phyloP scores from a whole-genome alignment of 2,113 vertebrate genomes.

The Formicarius rufipectus region DNA sequence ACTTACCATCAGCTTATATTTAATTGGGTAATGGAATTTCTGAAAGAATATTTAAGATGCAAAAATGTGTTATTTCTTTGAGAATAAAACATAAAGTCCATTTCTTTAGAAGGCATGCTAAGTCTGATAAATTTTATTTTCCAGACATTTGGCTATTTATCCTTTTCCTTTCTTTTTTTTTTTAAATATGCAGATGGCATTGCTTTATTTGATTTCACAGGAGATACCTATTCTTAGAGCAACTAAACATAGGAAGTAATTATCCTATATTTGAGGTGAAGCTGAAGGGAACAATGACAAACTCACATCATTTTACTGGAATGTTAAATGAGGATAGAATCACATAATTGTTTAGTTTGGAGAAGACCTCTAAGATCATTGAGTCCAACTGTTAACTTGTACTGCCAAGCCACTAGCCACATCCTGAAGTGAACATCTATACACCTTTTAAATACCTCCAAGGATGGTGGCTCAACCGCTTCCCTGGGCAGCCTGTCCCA shows the following conservation, averaged over 20 bases:
- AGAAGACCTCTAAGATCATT: neutral
- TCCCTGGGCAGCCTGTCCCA: neutral
- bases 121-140: neutral
- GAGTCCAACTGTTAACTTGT: neutral
- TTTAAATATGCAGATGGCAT: neutral
- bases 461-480: neutral
- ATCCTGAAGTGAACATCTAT: neutral
- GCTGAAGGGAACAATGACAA: neutral
- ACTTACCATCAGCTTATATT: neutral
- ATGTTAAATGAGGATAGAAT: neutral
- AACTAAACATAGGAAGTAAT: neutral
- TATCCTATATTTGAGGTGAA: neutral
- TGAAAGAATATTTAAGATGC: neutral
- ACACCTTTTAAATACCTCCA: neutral
- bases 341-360: neutral
- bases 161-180: neutral
- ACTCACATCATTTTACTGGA: neutral
- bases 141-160: neutral
- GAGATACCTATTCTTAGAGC: neutral
- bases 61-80: neutral
- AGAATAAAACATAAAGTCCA: too few species aligned
- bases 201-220: neutral
- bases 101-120: too few species aligned
- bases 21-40: neutral
- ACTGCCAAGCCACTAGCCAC: neutral